phyloP scores from a whole-genome alignment of 1,140 invertebrate genomes.

The Drosophila ironensis region DNA sequence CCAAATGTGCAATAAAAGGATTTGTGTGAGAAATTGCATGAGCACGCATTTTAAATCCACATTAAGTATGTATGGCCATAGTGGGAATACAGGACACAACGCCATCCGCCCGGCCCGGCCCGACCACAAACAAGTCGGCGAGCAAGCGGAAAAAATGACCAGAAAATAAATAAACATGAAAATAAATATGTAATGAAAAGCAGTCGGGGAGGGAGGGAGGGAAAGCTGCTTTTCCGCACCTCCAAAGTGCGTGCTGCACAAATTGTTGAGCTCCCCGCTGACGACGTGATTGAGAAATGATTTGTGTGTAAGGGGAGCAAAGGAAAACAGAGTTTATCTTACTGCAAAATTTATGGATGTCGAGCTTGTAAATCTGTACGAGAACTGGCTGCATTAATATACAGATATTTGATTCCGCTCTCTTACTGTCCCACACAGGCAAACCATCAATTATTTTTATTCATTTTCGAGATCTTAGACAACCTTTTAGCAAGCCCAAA shows the following conservation, averaged over 20 bases:
- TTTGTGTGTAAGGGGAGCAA: too few relatives aligned
- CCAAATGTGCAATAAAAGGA: slow-evolving; percentile 79
- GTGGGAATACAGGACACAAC: slow-evolving; percentile 11
- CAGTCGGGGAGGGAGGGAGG: background rate
- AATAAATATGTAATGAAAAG: slow-evolving; percentile 50
- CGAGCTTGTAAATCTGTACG: too few relatives aligned
- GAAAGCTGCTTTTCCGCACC: background rate
- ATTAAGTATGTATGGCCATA: slow-evolving; percentile 63
- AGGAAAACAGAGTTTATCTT: too few relatives aligned
- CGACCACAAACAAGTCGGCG: slow-evolving; percentile 37
- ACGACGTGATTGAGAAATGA: too few relatives aligned
- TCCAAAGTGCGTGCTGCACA: background rate
- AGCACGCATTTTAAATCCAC: slow-evolving; percentile 76
- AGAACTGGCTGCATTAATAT: too few relatives aligned
- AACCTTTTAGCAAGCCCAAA: background rate
- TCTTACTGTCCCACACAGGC: too few relatives aligned
- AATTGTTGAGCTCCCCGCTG: too few relatives aligned
- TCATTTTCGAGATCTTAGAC: background rate
- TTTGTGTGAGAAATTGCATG: slow-evolving; percentile 76
- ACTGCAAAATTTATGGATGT: too few relatives aligned
- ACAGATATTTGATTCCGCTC: too few relatives aligned
- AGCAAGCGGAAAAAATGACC: background rate
- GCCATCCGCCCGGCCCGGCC: too few relatives aligned
- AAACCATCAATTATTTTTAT: too few relatives aligned
- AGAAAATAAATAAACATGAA: slow-evolving; percentile 24